Conservation (phyloP, 2,888 invertebrate species). For the Plusia festucae region DNA sequence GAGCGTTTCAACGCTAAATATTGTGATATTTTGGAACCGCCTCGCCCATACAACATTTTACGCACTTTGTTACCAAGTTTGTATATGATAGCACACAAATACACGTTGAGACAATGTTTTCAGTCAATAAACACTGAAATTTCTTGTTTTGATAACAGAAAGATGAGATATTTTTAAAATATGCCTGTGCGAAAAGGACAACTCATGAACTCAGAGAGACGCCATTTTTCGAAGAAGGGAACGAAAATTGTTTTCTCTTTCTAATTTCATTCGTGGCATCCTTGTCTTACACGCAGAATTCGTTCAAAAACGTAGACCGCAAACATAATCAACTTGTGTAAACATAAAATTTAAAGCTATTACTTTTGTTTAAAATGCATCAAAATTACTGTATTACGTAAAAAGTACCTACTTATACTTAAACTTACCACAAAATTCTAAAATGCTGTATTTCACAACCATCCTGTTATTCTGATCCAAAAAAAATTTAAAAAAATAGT, state of each 20-base stretch:
- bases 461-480: no score
- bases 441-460: not conserved
- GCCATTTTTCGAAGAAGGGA: constrained; percentile 77
- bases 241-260: constrained; percentile 43
- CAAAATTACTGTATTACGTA: no score
- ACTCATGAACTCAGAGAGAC: constrained; percentile 85
- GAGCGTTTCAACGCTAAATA: constrained; percentile 57
- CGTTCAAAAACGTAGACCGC: constrained; percentile 36
- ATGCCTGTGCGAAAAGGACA: constrained; percentile 82
- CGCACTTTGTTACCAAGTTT: constrained; percentile 11
- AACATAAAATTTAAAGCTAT: no score
- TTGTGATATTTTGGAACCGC: constrained; percentile 59
- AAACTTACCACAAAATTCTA: not conserved
- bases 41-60: constrained; percentile 77
- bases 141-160: constrained; percentile 62
- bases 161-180: constrained; percentile 64
- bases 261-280: constrained; percentile 45
- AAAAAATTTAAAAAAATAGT: no score
- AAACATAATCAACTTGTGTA: not conserved
- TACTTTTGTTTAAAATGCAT: not conserved
- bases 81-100: not conserved
- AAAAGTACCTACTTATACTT: no score
- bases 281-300: constrained; percentile 31
- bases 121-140: constrained; percentile 52
- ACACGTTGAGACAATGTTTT: constrained; percentile 37